Evolutionary conservation across 2,888 invertebrate genomes (phyloP).

Genomic region (Cyclophora punctaria): DNA sequence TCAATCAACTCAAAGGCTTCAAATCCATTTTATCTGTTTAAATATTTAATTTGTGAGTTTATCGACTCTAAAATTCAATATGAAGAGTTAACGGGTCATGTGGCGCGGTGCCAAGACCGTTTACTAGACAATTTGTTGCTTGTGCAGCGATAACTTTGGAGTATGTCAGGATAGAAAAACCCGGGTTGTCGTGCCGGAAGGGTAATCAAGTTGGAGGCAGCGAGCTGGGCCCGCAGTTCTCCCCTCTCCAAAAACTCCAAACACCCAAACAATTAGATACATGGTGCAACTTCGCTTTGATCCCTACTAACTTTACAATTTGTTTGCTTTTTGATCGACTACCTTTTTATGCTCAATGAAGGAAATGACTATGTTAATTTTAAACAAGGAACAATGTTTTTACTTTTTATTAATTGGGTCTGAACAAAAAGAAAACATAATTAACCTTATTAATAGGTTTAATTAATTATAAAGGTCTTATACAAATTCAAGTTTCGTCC

Average conservation of each 20-base stretch:
- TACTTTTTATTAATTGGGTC: no score
- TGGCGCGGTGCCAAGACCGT: slow-evolving; percentile 11
- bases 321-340: slow-evolving; percentile 34
- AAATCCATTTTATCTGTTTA: background rate
- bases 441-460: no score
- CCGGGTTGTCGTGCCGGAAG: slow-evolving; percentile 14
- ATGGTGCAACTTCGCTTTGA: slow-evolving; percentile 33
- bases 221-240: slow-evolving; percentile 10
- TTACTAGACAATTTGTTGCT: slow-evolving; percentile 11
- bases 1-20: no score
- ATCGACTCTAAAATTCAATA: slow-evolving; percentile 14
- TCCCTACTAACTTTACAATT: slow-evolving; percentile 29
- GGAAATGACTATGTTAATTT: background rate
- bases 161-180: slow-evolving; percentile 13
- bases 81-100: slow-evolving; percentile 8
- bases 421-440: no score
- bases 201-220: slow-evolving; percentile 23
- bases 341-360: slow-evolving; percentile 20
- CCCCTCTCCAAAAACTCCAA: slow-evolving; percentile 4
- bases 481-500: no score
- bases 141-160: slow-evolving; percentile 16
- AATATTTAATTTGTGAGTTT: slow-evolving; percentile 5
- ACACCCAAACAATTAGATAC: slow-evolving; percentile 16
- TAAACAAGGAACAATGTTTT: no score
- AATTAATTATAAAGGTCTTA: no score